Conservation (phyloP, 1,140 invertebrate species). For the Colletes latitarsis region DNA sequence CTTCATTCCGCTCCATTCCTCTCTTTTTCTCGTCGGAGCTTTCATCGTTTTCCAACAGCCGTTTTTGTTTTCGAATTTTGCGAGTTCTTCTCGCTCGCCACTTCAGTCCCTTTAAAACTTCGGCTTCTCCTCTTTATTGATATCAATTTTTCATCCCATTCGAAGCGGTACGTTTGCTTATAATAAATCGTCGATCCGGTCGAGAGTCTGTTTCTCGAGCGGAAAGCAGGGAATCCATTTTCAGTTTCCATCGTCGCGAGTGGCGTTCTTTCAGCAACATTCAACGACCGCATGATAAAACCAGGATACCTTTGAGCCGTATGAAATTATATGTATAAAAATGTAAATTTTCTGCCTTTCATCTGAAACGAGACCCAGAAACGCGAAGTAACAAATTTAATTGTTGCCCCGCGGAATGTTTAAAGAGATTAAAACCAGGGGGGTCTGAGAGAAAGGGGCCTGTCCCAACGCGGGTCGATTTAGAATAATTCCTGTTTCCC, state of each 20-base stretch:
- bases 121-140: background rate
- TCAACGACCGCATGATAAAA: background rate
- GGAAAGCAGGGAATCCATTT: background rate
- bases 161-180: background rate
- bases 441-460: background rate
- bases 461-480: conserved; percentile 19
- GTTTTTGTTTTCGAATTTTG: conserved; percentile 10
- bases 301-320: background rate
- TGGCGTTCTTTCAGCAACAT: background rate
- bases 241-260: background rate
- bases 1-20: conserved; percentile 41
- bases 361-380: background rate
- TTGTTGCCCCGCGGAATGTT: background rate
- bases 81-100: background rate
- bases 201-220: background rate
- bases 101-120: background rate
- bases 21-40: conserved; percentile 21
- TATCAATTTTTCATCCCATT: background rate
- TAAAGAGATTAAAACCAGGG: background rate
- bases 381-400: background rate
- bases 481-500: conserved; percentile 11
- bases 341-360: background rate
- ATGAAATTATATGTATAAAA: background rate
- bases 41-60: background rate
- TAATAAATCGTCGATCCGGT: conserved; percentile 12